phyloP scores from a whole-genome alignment of 2,797 vertebrate genomes.

The Orestias chungarensis region DNA sequence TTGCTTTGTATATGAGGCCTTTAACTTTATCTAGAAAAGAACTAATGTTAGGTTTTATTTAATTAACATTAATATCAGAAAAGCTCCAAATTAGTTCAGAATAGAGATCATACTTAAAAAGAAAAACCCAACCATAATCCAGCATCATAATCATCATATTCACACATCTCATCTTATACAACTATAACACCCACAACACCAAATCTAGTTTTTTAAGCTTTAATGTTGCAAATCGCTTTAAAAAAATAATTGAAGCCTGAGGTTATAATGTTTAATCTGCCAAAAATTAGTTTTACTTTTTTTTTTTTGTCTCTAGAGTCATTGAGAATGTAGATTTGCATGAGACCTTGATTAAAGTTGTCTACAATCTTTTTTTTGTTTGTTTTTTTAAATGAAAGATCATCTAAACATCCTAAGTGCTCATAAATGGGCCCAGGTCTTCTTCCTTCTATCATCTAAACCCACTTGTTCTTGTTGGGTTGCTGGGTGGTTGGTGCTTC shows the following conservation, averaged over 20 bases:
- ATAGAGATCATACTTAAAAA: too few relatives aligned
- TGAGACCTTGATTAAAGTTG: slow-evolving; percentile 15
- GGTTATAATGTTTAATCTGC: slow-evolving; percentile 16
- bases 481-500: too few relatives aligned
- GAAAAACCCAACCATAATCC: neutral
- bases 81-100: too few relatives aligned
- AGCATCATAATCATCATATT: neutral
- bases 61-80: too few relatives aligned
- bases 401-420: slow-evolving; percentile 16
- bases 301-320: slow-evolving; percentile 10
- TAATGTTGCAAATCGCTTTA: too few relatives aligned
- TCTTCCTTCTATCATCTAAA: too few relatives aligned
- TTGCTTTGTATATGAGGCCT: too few relatives aligned
- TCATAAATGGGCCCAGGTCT: slow-evolving; percentile 17
- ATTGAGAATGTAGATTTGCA: slow-evolving; percentile 10
- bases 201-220: too few relatives aligned
- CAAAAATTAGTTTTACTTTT: neutral
- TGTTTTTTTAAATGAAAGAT: slow-evolving; percentile 15
- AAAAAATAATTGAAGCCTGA: neutral
- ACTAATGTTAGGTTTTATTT: neutral
- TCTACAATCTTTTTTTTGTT: slow-evolving; percentile 21
- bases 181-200: neutral
- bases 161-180: neutral
- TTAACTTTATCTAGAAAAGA: neutral
- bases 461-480: too few relatives aligned